phyloP scores from a whole-genome alignment of 2,888 invertebrate genomes.

The Heliconius erato region DNA sequence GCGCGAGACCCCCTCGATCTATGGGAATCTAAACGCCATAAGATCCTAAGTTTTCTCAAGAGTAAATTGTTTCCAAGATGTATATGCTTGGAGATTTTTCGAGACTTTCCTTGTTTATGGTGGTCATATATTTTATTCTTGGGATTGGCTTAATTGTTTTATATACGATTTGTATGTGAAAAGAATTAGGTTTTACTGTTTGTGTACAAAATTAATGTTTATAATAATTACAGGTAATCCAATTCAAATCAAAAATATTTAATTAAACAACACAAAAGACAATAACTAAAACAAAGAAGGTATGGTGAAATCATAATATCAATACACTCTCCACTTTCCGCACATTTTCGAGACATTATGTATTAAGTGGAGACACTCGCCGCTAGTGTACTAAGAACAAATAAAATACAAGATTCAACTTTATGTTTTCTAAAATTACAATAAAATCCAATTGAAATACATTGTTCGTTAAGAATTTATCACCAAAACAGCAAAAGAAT shows the following conservation, averaged over 20 bases:
- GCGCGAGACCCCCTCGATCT: slow-evolving; percentile 43
- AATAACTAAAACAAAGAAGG: too few relatives aligned
- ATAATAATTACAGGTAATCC: too few relatives aligned
- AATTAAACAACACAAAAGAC: too few relatives aligned
- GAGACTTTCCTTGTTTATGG: slow-evolving; percentile 28
- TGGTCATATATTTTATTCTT: slow-evolving; percentile 19
- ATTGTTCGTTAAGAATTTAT: too few relatives aligned
- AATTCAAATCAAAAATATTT: too few relatives aligned
- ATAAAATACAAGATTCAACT: too few relatives aligned
- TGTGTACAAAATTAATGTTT: background rate
- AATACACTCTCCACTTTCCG: background rate
- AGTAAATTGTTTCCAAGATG: slow-evolving; percentile 33
- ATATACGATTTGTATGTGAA: background rate
- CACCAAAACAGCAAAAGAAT: too few relatives aligned
- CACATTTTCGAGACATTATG: background rate
- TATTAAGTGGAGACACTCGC: background rate
- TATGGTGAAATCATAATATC: background rate
- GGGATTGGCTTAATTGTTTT: background rate
- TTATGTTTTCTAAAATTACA: too few relatives aligned
- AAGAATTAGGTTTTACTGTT: background rate
- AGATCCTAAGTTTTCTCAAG: slow-evolving; percentile 36
- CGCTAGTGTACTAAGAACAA: too few relatives aligned
- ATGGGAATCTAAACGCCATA: slow-evolving; percentile 35
- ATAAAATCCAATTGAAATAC: too few relatives aligned
- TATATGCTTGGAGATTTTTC: slow-evolving; percentile 20